Conservation (phyloP, 1,140 invertebrate species). For the Microplitis mediator region DNA sequence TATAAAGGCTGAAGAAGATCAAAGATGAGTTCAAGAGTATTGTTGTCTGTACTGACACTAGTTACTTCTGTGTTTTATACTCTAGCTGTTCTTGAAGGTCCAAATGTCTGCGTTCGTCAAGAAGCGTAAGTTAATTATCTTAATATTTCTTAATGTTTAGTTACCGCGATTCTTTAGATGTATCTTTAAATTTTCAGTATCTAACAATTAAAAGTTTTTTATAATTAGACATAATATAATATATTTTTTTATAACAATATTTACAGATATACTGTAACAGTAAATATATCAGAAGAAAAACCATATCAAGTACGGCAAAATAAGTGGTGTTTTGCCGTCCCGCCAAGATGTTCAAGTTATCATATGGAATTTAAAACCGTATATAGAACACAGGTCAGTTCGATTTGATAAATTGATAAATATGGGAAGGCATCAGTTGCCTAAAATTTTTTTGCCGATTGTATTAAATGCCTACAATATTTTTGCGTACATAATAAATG, state of each 20-base stretch:
- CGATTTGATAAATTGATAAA: neutral
- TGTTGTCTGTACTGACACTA: constrained; percentile 25
- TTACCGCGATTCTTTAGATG: no score
- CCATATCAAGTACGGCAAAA: constrained; percentile 81
- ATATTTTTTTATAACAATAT: no score
- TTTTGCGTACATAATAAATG: no score
- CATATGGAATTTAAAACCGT: constrained; percentile 76
- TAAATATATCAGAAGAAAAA: constrained; percentile 76
- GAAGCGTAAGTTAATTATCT: constrained; percentile 45
- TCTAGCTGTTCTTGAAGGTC: constrained; percentile 47
- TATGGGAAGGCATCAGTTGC: no score
- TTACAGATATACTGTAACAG: constrained; percentile 74
- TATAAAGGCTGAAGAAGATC: neutral
- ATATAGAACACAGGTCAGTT: constrained; percentile 68
- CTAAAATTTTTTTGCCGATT: no score
- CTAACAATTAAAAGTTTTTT: no score
- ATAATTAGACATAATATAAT: no score
- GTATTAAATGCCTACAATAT: no score
- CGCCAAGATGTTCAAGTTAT: constrained; percentile 85
- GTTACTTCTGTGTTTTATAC: constrained; percentile 17
- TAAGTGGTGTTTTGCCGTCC: constrained; percentile 82
- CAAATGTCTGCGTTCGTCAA: constrained; percentile 55
- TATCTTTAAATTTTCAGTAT: no score
- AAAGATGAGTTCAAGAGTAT: constrained; percentile 17
- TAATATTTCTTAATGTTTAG: constrained; percentile 33